phyloP scores from a whole-genome alignment of 2,113 vertebrate genomes.

The Clupea harengus region DNA sequence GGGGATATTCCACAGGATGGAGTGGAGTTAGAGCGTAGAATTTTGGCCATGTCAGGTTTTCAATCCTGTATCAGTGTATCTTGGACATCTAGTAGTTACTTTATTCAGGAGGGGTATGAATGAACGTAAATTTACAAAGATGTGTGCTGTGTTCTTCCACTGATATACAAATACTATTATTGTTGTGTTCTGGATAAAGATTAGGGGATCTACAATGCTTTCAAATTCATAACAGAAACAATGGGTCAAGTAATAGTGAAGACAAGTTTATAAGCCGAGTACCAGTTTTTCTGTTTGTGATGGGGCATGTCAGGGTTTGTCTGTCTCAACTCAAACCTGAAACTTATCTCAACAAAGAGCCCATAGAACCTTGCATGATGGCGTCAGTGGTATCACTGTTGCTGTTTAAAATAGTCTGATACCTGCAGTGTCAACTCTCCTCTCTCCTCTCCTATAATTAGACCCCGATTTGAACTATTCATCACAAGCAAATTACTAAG shows the following conservation, averaged over 20 bases:
- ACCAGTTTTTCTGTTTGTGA: not conserved
- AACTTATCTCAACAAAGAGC: not conserved
- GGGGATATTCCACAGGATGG: not conserved
- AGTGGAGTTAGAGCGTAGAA: no score
- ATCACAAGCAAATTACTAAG: conserved; percentile 50
- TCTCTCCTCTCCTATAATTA: not conserved
- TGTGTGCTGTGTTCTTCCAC: not conserved
- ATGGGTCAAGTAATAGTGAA: not conserved
- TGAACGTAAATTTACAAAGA: not conserved
- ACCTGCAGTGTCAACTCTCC: not conserved
- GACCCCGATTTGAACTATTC: conserved; percentile 21
- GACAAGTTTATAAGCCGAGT: not conserved
- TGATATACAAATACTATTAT: not conserved
- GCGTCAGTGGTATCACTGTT: not conserved
- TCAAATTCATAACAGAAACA: not conserved
- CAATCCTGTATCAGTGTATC: not conserved
- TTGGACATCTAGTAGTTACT: not conserved
- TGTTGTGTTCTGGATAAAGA: not conserved
- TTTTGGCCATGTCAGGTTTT: not conserved
- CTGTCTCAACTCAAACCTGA: not conserved
- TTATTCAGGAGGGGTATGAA: not conserved
- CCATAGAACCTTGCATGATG: not conserved
- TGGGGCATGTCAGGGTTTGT: not conserved
- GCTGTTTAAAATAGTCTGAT: not conserved
- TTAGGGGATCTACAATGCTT: not conserved